Evolutionary conservation across 1,140 invertebrate species (phyloP).

Genomic region (Zophobas atratus): DNA sequence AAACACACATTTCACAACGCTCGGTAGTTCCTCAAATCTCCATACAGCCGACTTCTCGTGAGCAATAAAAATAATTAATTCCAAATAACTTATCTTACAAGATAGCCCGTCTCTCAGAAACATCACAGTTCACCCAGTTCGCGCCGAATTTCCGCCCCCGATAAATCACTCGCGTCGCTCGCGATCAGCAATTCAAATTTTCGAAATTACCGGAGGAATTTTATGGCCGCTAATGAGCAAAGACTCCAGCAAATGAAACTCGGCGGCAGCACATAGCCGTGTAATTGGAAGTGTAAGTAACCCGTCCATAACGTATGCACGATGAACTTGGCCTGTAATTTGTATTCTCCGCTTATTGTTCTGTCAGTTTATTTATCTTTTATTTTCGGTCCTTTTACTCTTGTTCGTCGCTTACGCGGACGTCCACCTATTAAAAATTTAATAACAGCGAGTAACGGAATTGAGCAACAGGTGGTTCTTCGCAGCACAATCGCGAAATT

Average conservation of each 20-base stretch:
- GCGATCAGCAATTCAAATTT: too few species aligned
- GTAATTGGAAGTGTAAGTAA: slow-evolving; percentile 37
- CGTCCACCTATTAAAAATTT: slow-evolving; percentile 17
- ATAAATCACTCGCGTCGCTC: too few species aligned
- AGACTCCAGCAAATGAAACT: too few species aligned
- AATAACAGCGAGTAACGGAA: slow-evolving; percentile 30
- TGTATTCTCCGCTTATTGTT: slow-evolving; percentile 39
- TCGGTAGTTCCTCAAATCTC: too few species aligned
- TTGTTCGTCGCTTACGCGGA: slow-evolving; percentile 25
- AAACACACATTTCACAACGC: too few species aligned
- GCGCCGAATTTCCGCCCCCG: too few species aligned
- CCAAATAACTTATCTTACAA: too few species aligned
- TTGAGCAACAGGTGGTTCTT: slow-evolving; percentile 17
- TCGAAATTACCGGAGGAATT: not conserved
- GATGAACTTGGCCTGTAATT: slow-evolving; percentile 29
- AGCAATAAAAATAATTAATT: too few species aligned
- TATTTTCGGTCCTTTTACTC: slow-evolving; percentile 27
- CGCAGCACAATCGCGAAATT: not conserved
- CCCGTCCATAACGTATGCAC: slow-evolving; percentile 34
- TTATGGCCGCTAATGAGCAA: not conserved
- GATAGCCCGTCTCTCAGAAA: too few species aligned
- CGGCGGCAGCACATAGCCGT: not conserved
- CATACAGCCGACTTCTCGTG: too few species aligned
- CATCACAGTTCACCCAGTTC: too few species aligned
- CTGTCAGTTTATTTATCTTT: slow-evolving; percentile 38